A percentile compares a stretch with the other conserved stretches of the same genome.
phyloP scores from a whole-genome alignment of 2,888 invertebrate genomes.

The Drosophila testacea region DNA sequence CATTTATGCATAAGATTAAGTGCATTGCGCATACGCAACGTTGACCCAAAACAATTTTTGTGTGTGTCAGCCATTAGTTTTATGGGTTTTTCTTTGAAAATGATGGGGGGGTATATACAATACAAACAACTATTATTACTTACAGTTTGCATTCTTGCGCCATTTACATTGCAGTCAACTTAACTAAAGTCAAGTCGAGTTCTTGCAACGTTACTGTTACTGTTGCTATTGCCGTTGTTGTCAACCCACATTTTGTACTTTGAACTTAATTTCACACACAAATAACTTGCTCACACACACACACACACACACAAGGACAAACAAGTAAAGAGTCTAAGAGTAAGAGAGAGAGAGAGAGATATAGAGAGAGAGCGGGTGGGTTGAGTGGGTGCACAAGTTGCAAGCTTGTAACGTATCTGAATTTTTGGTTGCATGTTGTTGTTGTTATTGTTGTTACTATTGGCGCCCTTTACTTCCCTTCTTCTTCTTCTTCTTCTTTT shows the following conservation, averaged over 20 bases:
- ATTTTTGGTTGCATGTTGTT: constrained; percentile 42
- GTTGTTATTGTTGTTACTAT: constrained; percentile 3
- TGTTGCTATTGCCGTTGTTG: constrained; percentile 19
- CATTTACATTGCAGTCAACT: constrained; percentile 45
- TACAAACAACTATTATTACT: constrained; percentile 25
- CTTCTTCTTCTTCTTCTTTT: background rate
- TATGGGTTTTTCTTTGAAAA: constrained; percentile 30
- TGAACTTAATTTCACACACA: constrained; percentile 73
- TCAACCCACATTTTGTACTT: constrained; percentile 75
- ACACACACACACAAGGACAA: constrained; percentile 29
- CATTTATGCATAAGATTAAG: constrained; percentile 46
- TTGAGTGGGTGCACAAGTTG: constrained; percentile 61
- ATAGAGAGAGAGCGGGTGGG: background rate
- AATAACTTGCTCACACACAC: constrained; percentile 45
- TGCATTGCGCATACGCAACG: constrained; percentile 70
- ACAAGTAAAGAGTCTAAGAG: constrained; percentile 12
- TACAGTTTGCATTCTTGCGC: constrained; percentile 30
- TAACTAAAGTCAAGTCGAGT: constrained; percentile 11
- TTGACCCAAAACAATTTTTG: constrained; percentile 51
- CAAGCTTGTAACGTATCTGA: constrained; percentile 53
- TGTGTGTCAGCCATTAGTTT: constrained; percentile 57
- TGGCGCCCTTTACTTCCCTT: constrained; percentile 3
- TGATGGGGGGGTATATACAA: background rate
- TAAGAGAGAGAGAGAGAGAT: background rate
- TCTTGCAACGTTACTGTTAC: too few relatives aligned